Conservation (phyloP, 2,113 vertebrate species). For the Malurus melanocephalus region DNA sequence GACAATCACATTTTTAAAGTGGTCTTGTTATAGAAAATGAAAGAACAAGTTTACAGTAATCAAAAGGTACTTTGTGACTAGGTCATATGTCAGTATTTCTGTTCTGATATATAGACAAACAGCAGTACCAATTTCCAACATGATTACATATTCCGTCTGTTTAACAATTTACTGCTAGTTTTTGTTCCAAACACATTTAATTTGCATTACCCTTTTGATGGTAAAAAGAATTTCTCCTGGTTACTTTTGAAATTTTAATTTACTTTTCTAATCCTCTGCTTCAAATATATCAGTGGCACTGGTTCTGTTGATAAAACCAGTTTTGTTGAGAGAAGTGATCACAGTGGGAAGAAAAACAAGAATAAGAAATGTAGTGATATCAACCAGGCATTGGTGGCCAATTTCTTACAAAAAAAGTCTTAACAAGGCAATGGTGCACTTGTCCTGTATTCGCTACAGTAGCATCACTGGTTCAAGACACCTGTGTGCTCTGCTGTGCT, state of each 20-base stretch:
- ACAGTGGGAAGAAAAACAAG: neutral
- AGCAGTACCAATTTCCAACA: neutral
- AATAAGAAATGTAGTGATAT: neutral
- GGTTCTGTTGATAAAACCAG: neutral
- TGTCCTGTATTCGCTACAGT: neutral
- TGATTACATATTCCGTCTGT: neutral
- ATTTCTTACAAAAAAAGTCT: neutral
- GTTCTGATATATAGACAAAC: neutral
- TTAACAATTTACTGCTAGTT: neutral
- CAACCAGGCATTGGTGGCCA: neutral
- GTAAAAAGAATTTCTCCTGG: neutral
- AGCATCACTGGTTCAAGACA: neutral
- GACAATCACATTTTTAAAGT: neutral
- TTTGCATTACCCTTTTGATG: neutral
- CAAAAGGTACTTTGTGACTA: neutral
- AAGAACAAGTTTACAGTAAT: neutral
- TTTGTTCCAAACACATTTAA: neutral
- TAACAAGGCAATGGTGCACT: neutral
- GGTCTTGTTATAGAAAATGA: neutral
- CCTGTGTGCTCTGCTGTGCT: neutral
- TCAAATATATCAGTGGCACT: neutral
- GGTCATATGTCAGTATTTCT: neutral
- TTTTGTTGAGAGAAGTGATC: neutral
- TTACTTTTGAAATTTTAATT: neutral
- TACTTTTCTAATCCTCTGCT: neutral